Percentiles rank a stretch among this genome's conserved stretches.
These are phyloP conservation scores for Struthidea cinerea DNA, from an alignment of 2,113 vertebrate species.

Conservation along the genomic window DNA sequence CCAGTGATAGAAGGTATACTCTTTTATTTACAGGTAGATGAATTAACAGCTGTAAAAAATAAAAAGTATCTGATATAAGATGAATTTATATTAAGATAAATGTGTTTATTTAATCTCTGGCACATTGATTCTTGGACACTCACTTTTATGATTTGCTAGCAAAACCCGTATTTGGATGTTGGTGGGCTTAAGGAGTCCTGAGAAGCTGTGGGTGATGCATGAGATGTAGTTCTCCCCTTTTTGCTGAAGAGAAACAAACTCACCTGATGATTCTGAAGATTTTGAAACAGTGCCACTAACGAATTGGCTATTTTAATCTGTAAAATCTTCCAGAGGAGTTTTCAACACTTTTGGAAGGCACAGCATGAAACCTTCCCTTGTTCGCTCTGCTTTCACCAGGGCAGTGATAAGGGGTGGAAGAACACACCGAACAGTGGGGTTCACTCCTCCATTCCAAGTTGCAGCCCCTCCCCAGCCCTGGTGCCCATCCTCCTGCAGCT, in stretches of 20 bases:
- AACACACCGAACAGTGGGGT: not conserved
- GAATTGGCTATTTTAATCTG: not conserved
- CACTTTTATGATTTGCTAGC: not conserved
- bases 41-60: not conserved
- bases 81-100: not conserved
- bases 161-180: not conserved
- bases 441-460: fast-evolving
- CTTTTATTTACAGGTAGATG: not conserved
- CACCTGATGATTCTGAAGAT: not conserved
- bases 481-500: not conserved
- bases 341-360: not conserved
- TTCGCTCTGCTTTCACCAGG: not conserved
- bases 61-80: not conserved
- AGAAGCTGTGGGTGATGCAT: not conserved
- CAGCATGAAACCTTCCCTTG: not conserved
- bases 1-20: not conserved
- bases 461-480: not conserved
- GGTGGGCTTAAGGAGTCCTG: not conserved
- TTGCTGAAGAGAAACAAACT: not conserved
- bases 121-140: not conserved
- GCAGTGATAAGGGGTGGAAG: not conserved
- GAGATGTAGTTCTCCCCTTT: not conserved
- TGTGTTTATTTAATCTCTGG: not conserved
- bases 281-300: not conserved
- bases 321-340: not conserved